These are phyloP conservation scores for Proisotoma minuta DNA, from an alignment of 2,888 invertebrate species.

Conservation along the genomic window DNA sequence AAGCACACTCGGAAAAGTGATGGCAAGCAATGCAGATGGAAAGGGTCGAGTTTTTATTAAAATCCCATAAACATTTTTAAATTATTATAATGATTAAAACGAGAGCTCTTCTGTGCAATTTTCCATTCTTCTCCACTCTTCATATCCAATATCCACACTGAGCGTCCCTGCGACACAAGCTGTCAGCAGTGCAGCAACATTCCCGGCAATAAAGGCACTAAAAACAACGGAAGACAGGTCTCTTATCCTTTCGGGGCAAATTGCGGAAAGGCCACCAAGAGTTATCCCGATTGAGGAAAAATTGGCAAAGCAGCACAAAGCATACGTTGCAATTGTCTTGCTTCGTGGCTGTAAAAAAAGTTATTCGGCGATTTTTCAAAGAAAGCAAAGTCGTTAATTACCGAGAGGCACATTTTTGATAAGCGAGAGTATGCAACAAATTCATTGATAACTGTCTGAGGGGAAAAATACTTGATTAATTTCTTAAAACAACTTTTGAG, in stretches of 20 bases:
- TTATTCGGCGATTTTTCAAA: too few species aligned
- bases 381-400: too few species aligned
- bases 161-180: constrained; percentile 73
- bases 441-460: constrained; percentile 84
- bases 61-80: constrained; percentile 16
- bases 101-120: neutral
- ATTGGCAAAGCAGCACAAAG: constrained; percentile 87
- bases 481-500: too few species aligned
- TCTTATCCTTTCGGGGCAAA: constrained; percentile 68
- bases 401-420: neutral
- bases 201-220: constrained; percentile 73
- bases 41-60: constrained; percentile 20
- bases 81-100: too few species aligned
- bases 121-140: neutral
- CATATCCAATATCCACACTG: neutral
- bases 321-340: constrained; percentile 79
- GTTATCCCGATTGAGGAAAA: constrained; percentile 78
- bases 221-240: constrained; percentile 65
- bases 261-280: constrained; percentile 68
- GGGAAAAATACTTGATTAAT: too few species aligned
- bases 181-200: constrained; percentile 77
- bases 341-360: constrained; percentile 63
- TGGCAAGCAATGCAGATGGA: constrained; percentile 16
- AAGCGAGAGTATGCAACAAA: constrained; percentile 77
- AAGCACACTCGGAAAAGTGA: constrained; percentile 3